Evolutionary conservation across 2,888 invertebrate genomes (phyloP).

Genomic region (Mythimna pallens): DNA sequence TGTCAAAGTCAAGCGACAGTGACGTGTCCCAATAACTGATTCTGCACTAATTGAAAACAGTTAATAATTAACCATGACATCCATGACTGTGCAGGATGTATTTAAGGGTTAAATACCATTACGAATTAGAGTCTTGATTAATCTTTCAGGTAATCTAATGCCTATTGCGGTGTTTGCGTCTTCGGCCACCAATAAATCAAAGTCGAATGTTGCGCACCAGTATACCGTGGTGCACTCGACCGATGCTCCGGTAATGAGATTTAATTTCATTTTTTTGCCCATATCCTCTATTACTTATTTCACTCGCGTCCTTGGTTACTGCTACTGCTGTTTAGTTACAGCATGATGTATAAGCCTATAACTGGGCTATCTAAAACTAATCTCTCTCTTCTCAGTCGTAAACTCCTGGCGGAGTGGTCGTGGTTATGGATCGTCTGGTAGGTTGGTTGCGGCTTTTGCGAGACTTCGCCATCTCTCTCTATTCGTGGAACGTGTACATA

Average conservation of each 20-base stretch:
- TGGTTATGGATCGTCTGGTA: too few species aligned
- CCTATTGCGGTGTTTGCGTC: background rate
- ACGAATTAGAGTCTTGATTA: background rate
- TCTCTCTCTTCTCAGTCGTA: too few species aligned
- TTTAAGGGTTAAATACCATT: conserved; percentile 1
- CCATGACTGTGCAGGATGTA: background rate
- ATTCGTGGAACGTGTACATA: too few species aligned
- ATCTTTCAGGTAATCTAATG: background rate
- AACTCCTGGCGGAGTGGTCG: too few species aligned
- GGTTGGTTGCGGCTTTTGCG: too few species aligned
- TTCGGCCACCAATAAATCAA: background rate
- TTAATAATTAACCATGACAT: conserved; percentile 19
- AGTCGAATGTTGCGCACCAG: background rate
- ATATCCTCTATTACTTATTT: too few species aligned
- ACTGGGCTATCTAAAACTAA: too few species aligned
- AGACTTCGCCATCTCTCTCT: too few species aligned
- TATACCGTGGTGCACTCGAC: background rate
- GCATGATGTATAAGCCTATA: too few species aligned
- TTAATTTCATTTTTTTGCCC: background rate
- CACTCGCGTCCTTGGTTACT: too few species aligned
- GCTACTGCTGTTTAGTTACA: too few species aligned
- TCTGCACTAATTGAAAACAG: conserved; percentile 22
- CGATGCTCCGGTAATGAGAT: background rate
- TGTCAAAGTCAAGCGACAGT: conserved; percentile 1
- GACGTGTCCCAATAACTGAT: conserved; percentile 13